Evolutionary conservation across 2,888 invertebrate genomes (phyloP), one percentile per base, ranked within the genome.

Genomic region (Odontocolon sp.): DNA sequence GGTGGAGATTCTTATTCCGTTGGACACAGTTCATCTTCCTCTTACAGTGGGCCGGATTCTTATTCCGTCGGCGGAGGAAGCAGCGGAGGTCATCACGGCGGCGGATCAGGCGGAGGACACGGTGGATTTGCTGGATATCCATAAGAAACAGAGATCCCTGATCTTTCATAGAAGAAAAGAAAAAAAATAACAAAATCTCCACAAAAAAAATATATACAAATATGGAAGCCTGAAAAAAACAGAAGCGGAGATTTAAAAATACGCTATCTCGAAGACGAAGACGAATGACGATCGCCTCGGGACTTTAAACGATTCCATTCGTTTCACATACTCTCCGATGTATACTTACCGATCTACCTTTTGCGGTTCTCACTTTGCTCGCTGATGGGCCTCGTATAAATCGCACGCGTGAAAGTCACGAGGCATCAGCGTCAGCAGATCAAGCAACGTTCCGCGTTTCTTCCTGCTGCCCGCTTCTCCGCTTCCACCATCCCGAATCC

Each of bases 41-140:
- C 64, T 26, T 68, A 63, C 66, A 50, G 69, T 16, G 73, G 78
- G 6, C 61, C 31, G 8, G 73, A 67, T 14, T 66, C 70, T 8
- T 50, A 63, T 40, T 73, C 75, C 14, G 18, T 38, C 1, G 61
- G 70, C 4, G 59, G 59, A 8, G 77, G 77, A 4, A n/a, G 57
- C 21, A 66, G 72, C 21, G 72, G 61, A 9, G 59, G 47, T 57
- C 45, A 64, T 38, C 67, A 72, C 40, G 59, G 73, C 23, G 50
- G 64, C 31, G 69, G 71, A 11, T 26, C 47, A 9, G 54, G 66
- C 16, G 78, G 78, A 5, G 59, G 73, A 40, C 64, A 73, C 54
- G 82, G 82, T 36, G 86, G 87, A 33, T 86, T 86, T 77, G 70
- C 84, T 2, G 87, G 87, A 16, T 87, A 88, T 40, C 85, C 85